phyloP scores from a whole-genome alignment of 2,113 vertebrate species.

The Oncorhynchus kisutch region DNA sequence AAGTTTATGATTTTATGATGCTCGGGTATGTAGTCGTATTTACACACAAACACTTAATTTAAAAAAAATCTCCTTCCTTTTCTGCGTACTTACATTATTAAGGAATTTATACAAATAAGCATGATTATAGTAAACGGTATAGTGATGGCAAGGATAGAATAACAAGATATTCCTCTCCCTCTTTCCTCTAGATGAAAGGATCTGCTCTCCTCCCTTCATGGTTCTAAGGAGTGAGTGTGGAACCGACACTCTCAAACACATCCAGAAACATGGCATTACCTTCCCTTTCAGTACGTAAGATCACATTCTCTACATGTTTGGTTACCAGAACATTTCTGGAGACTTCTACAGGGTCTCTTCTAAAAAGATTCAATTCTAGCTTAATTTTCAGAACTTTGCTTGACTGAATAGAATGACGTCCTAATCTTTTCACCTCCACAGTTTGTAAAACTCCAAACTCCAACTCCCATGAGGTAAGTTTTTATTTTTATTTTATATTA shows the following conservation, averaged over 20 bases:
- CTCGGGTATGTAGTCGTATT: no score
- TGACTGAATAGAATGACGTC: not conserved
- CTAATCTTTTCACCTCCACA: constrained; percentile 51
- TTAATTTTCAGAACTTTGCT: not conserved
- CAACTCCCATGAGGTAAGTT: constrained; percentile 85
- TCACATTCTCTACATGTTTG: not conserved
- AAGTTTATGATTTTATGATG: no score
- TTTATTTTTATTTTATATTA: no score
- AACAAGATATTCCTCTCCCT: not conserved
- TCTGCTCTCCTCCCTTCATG: constrained; percentile 87
- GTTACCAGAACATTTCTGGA: not conserved
- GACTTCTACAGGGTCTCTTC: not conserved
- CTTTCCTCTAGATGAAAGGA: constrained; percentile 74
- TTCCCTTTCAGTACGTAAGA: constrained; percentile 84
- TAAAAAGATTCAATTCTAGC: not conserved
- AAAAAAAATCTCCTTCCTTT: no score
- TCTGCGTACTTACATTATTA: no score
- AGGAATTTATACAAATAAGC: no score
- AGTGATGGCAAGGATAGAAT: no score
- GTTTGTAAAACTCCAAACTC: constrained; percentile 89
- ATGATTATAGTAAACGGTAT: no score
- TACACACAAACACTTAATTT: no score
- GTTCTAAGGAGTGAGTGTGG: constrained; percentile 79
- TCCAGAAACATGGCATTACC: constrained; percentile 80
- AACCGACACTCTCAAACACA: constrained; percentile 77